A percentile compares a stretch with the other conserved stretches of the same genome.
phyloP scores from a whole-genome alignment of 2,113 vertebrate genomes.

The Hemichromis elongatus region DNA sequence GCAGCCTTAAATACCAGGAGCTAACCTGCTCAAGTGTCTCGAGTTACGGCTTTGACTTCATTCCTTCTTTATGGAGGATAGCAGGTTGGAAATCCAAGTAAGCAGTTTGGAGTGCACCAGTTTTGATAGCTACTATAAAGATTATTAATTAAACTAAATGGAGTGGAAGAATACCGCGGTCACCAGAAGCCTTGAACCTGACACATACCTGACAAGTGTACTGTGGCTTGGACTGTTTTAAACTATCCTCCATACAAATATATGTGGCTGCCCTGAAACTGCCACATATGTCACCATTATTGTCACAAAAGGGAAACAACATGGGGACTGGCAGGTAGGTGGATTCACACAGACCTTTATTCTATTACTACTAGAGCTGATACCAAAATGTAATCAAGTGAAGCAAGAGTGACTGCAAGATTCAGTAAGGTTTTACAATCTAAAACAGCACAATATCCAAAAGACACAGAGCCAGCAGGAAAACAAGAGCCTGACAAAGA shows the following conservation, averaged over 20 bases:
- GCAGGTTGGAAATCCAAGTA: background rate
- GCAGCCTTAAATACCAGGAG: background rate
- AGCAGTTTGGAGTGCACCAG: background rate
- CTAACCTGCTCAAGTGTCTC: background rate
- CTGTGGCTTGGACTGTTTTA: background rate
- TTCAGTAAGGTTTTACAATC: background rate
- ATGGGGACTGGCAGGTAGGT: background rate
- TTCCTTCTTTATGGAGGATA: background rate
- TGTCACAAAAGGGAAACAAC: background rate
- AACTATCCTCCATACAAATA: background rate
- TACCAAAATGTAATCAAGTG: background rate
- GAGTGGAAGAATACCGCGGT: background rate
- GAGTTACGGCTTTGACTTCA: constrained; percentile 6
- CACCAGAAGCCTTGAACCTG: background rate
- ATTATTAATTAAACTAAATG: background rate
- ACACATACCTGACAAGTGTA: background rate
- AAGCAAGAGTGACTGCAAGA: background rate
- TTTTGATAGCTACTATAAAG: background rate
- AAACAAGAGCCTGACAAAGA: background rate
- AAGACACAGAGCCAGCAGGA: background rate
- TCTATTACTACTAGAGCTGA: background rate
- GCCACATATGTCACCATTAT: background rate
- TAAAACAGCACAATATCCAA: background rate
- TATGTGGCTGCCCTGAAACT: background rate
- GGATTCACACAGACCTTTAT: background rate